Conservation (phyloP, 2,113 vertebrate genomes). For the Struthidea cinerea region DNA sequence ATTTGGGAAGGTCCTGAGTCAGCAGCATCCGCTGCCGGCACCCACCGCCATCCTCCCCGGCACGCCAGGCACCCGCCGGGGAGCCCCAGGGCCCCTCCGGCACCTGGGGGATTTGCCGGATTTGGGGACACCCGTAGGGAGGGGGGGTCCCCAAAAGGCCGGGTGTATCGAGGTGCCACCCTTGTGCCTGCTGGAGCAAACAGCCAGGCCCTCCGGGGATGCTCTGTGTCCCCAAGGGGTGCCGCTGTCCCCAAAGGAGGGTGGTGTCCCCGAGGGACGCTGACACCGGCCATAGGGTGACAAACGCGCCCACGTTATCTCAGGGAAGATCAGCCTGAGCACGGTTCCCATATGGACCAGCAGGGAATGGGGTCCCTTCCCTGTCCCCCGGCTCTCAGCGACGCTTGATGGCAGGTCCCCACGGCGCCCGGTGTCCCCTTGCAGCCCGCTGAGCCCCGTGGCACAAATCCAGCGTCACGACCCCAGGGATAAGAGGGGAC, state of each 20-base stretch:
- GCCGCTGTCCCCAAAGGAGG: not conserved
- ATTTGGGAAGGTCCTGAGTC: constrained; percentile 54
- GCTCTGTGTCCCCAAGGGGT: not conserved
- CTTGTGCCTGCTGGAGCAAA: not conserved
- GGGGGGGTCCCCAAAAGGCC: not conserved
- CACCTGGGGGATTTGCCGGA: not conserved
- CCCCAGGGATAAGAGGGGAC: not conserved
- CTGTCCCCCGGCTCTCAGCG: accelerated
- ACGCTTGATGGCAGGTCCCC: not conserved
- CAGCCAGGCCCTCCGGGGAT: not conserved
- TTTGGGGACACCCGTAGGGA: not conserved
- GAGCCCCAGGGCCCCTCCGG: not conserved
- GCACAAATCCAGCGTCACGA: not conserved
- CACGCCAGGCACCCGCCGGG: not conserved
- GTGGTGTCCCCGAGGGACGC: not conserved
- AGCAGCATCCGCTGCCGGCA: constrained; percentile 21
- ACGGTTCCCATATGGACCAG: accelerated
- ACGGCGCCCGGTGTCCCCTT: accelerated
- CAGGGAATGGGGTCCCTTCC: not conserved
- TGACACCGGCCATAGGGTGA: not conserved
- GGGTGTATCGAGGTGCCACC: accelerated
- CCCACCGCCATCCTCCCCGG: not conserved
- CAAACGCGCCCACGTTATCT: not conserved
- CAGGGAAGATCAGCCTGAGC: not conserved
- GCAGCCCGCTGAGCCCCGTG: accelerated